A percentile compares a stretch with the other conserved stretches of the same genome.
Evolutionary conservation across 2,797 vertebrate genomes (phyloP).

Genomic region (Sus cebifrons): DNA sequence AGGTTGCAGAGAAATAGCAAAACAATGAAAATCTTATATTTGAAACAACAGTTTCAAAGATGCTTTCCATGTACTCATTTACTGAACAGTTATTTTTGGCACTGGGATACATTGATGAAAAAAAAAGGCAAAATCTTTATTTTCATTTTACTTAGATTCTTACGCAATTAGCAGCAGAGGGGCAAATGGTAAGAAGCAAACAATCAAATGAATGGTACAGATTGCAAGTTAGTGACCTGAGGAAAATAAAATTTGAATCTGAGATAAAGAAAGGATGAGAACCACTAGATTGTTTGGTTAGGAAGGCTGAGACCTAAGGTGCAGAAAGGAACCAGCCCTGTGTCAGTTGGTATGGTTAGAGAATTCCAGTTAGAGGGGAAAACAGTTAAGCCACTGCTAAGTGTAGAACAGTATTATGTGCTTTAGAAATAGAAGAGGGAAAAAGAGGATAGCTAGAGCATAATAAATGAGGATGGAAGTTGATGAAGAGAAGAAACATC

Average conservation of each 20-base stretch:
- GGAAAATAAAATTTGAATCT: conserved; percentile 50
- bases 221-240: neutral
- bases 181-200: conserved; percentile 8
- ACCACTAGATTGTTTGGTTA: neutral
- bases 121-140: conserved; percentile 40
- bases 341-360: neutral
- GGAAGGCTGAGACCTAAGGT: neutral
- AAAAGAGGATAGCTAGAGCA: neutral
- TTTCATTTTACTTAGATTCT: conserved; percentile 31
- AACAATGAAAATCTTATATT: neutral
- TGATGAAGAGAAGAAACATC: neutral
- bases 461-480: neutral
- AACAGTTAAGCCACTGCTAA: neutral
- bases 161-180: neutral
- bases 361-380: conserved; percentile 3
- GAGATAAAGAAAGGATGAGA: neutral
- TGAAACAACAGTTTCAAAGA: neutral
- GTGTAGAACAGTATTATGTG: neutral
- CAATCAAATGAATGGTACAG: neutral
- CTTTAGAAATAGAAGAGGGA: neutral
- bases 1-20: neutral
- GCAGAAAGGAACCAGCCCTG: neutral
- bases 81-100: neutral
- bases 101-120: neutral
- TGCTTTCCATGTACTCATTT: neutral